phyloP scores from a whole-genome alignment of 2,797 vertebrate genomes.

The Bufotes viridis region DNA sequence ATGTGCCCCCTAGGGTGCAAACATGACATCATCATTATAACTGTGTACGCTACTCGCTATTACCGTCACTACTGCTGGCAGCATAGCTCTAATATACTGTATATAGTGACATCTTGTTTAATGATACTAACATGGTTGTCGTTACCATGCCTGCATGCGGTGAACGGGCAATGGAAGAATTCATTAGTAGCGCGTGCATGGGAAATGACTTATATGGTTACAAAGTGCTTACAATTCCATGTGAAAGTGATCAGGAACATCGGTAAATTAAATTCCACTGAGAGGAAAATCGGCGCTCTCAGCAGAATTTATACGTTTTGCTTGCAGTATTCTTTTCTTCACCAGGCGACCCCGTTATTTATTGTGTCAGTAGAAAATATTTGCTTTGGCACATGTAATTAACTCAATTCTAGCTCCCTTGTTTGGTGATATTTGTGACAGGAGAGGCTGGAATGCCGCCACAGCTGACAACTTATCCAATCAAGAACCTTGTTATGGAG shows the following conservation, averaged over 20 bases:
- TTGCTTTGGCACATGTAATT: slow-evolving; percentile 53
- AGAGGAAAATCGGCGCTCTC: slow-evolving; percentile 16
- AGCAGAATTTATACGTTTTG: slow-evolving; percentile 34
- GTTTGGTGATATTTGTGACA: slow-evolving; percentile 19
- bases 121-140: background rate
- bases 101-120: background rate
- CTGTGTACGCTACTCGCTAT: too few relatives aligned
- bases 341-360: slow-evolving; percentile 39
- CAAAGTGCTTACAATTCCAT: background rate
- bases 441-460: background rate
- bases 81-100: background rate
- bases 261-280: slow-evolving; percentile 41
- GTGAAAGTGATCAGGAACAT: slow-evolving; percentile 17
- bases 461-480: slow-evolving; percentile 11
- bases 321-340: slow-evolving; percentile 37
- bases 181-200: slow-evolving; percentile 2
- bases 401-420: slow-evolving; percentile 32
- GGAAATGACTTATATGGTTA: background rate
- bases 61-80: background rate
- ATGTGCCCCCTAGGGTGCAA: too few relatives aligned
- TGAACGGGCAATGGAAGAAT: background rate
- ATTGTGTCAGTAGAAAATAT: slow-evolving; percentile 51
- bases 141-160: background rate
- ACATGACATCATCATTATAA: background rate
- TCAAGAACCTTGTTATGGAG: background rate